Percentiles rank a stretch among this genome's conserved stretches.
These are phyloP conservation scores for Digitonthophagus gazella DNA, from an alignment of 2,888 invertebrate genomes.

Conservation along the genomic window DNA sequence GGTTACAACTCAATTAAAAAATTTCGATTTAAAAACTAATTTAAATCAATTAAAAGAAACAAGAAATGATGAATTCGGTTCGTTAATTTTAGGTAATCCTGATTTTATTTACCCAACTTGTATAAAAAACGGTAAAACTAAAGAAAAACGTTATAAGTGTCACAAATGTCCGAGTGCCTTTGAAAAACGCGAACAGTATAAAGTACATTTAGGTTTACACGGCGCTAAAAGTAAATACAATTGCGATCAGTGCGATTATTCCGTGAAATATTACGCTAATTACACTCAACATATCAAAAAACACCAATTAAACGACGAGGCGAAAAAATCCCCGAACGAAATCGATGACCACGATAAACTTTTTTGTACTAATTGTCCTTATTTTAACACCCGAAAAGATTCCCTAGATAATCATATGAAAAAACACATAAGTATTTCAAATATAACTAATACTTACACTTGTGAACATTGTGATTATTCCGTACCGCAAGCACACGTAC, in stretches of 20 bases:
- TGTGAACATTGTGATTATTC: conserved; percentile 84
- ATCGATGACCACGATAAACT: conserved; percentile 55
- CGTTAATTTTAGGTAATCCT: conserved; percentile 71
- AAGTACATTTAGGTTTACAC: conserved; percentile 77
- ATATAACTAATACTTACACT: conserved; percentile 59
- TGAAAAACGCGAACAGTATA: conserved; percentile 81
- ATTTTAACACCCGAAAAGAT: conserved; percentile 70
- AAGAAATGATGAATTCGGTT: conserved; percentile 62
- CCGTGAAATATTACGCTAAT: conserved; percentile 83
- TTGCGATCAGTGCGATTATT: conserved; percentile 85
- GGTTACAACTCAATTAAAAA: conserved; percentile 55
- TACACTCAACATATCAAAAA: conserved; percentile 79
- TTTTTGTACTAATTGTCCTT: conserved; percentile 78
- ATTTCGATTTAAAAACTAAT: conserved; percentile 43
- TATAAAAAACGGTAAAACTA: conserved; percentile 69
- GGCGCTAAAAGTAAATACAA: conserved; percentile 80
- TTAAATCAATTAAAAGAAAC: conserved; percentile 47
- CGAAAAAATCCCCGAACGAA: conserved; percentile 51
- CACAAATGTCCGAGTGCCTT: conserved; percentile 86
- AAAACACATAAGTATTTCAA: conserved; percentile 66
- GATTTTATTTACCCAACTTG: conserved; percentile 75
- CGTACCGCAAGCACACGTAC: conserved; percentile 69
- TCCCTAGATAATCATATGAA: conserved; percentile 73
- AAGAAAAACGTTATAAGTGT: conserved; percentile 78
- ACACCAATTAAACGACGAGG: conserved; percentile 70